Evolutionary conservation across 2,113 vertebrate species (phyloP), one percentile per base, ranked within the genome.

Genomic region (Pelusios castaneus): DNA sequence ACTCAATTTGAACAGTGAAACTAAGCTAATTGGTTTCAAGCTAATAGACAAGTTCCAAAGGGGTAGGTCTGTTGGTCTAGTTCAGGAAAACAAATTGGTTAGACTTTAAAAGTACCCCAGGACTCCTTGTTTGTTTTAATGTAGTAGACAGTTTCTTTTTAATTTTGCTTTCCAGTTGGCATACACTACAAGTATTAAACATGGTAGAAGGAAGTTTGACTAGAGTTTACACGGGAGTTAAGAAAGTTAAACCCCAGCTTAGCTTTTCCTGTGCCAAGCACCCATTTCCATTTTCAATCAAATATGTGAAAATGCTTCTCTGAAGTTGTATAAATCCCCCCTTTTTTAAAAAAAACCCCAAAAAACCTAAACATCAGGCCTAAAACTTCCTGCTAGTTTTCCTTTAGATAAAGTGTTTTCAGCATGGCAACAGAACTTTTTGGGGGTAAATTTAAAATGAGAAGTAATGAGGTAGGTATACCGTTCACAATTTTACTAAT

Each of bases 401-500:
- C 24, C 10, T 86, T 76, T 10, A 24, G 9, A 16, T 0, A 1
- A 76, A 76, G 34, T 4, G 34, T 51, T 67, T 19, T 75, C 89
- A 3, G 43, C 83, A 67, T 43, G 49, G 87, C 85, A 87, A 78
- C 45, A 8, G 10, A 43, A 70, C n/a, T 70, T 25, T 29, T 79
- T 13, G 3, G 11, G 21, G 12, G 22, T 41, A 8, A 31, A 29
- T 7, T 82, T 86, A 80, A 91, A 93, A 80, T 58, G 67, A 41
- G 84, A 82, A 94, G 34, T 51, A 34, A 75, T 91, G 85, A 60
- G 85, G 84, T 55, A 47, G 21, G 81, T 67, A 43, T 60, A 21
- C 17, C 88, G 96, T 76, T 82, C 31, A 85, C 76, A 2, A 38
- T 90, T 93, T 96, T 87, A 45, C 82, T 56, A 49, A 9, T 91